Evolutionary conservation across 2,797 vertebrate genomes (phyloP), one percentile per base, ranked within the genome.

Genomic region (Peromyscus attwateri): DNA sequence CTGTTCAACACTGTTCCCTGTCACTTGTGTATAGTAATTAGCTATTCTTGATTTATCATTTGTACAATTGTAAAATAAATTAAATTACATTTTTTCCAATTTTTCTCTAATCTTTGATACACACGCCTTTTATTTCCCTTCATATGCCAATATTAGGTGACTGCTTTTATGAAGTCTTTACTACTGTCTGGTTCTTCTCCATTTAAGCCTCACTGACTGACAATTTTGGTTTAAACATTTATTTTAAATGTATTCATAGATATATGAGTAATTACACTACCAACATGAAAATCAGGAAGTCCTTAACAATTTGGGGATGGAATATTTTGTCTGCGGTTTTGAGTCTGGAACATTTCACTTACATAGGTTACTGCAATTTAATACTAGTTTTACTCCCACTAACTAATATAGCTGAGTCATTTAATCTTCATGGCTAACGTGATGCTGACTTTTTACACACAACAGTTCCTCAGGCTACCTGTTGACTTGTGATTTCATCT

Each of bases 41-140:
- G 97, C 97, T 99, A 98, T 98, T 97, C 95, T 96, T 98, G 96
- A 97, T 98, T 98, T 98, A 97, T 98, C 98, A 98, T 98, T 98
- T 98, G 98, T 98, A 98, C 95, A 98, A 98, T 91, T 99, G 97
- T 98, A 98, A 98, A 99, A 98, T 98, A 99, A 98, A 99, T 92
- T 97, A 97, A 97, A 97, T 60, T 73, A 31, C 34, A 0, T 14
- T 96, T 96, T 97, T 97, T 97, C 84, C 55, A 40, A 83, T 85
- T 83, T 96, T 96, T 97, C 89, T 91, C 68, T 97, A 82, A 49
- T 91, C 94, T 97, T 68, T 97, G 40, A 11, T 73, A 92, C 70
- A 0, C 7, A 76, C n/a, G 16, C 17, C 17, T 3, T 89, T 0
- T 0, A 13, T 71, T 88, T 43, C 68, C 77, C 16, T 75, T 85